A percentile compares a stretch with the other conserved stretches of the same genome.
Evolutionary conservation across 2,113 vertebrate species (phyloP).

Genomic region (Sphyrna mokarran): DNA sequence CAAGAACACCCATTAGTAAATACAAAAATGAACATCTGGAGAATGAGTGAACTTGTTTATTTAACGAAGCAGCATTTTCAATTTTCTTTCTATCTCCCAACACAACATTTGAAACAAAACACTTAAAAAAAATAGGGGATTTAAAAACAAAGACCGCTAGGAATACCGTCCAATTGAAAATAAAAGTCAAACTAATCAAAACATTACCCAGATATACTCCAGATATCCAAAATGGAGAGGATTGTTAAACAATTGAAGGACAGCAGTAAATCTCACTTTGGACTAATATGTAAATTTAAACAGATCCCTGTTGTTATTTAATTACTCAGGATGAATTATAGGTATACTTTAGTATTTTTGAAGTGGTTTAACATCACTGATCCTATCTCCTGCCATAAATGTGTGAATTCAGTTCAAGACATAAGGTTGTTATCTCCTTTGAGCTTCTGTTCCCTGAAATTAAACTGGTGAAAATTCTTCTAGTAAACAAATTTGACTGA

Average conservation of each 20-base stretch:
- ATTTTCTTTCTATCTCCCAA: background rate
- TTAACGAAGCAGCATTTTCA: background rate
- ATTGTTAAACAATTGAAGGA: background rate
- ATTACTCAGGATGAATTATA: too few species aligned
- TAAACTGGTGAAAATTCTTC: background rate
- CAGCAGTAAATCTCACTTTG: background rate
- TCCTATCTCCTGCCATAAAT: background rate
- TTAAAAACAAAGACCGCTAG: background rate
- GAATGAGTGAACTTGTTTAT: too few species aligned
- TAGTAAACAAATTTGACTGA: background rate
- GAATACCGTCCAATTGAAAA: background rate
- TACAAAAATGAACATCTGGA: background rate
- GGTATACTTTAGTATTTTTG: background rate
- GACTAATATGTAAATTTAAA: background rate
- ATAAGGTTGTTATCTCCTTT: background rate
- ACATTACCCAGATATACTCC: too few species aligned
- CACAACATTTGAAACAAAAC: background rate
- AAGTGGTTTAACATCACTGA: background rate
- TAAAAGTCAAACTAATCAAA: slow-evolving; percentile 1
- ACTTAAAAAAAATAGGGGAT: background rate
- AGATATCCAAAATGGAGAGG: background rate
- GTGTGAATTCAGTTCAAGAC: background rate
- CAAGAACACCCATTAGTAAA: background rate
- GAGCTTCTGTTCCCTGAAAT: background rate
- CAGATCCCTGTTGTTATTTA: background rate